Evolutionary conservation across 2,888 invertebrate species (phyloP).

Genomic region (Achlya flavicornis): DNA sequence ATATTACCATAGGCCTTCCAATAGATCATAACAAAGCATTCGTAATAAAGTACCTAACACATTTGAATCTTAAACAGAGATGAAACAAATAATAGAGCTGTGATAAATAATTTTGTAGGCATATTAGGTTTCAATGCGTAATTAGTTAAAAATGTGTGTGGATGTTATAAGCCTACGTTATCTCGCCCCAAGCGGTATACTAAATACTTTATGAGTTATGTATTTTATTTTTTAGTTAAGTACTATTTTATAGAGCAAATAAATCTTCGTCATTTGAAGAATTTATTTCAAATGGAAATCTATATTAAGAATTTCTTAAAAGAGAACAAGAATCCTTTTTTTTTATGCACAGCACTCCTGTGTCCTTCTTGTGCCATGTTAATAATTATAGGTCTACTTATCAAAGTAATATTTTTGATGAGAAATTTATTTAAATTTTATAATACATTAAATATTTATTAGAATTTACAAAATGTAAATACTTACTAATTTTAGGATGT

Average conservation of each 20-base stretch:
- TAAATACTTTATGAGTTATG: neutral
- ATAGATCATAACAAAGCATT: neutral
- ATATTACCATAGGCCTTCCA: conserved; percentile 15
- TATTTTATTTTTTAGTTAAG: conserved; percentile 11
- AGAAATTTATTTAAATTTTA: too few relatives aligned
- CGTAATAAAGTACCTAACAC: neutral
- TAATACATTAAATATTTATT: conserved; percentile 10
- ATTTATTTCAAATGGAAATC: too few relatives aligned
- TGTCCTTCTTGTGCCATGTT: neutral
- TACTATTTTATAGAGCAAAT: conserved; percentile 9
- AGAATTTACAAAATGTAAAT: conserved; percentile 12
- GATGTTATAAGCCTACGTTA: neutral
- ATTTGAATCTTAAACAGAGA: neutral
- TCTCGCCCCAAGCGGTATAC: neutral
- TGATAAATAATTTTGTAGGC: conserved; percentile 5
- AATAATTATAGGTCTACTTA: neutral
- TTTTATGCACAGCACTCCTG: neutral
- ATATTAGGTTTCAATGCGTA: neutral
- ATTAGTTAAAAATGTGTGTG: neutral
- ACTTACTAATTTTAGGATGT: conserved; percentile 6
- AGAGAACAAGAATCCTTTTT: neutral
- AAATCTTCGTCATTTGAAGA: neutral
- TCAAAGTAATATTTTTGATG: too few relatives aligned
- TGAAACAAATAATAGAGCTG: neutral
- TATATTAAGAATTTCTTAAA: neutral